These are phyloP conservation scores for Eucera pruinosa DNA, from an alignment of 2,888 invertebrate species.

Conservation along the genomic window DNA sequence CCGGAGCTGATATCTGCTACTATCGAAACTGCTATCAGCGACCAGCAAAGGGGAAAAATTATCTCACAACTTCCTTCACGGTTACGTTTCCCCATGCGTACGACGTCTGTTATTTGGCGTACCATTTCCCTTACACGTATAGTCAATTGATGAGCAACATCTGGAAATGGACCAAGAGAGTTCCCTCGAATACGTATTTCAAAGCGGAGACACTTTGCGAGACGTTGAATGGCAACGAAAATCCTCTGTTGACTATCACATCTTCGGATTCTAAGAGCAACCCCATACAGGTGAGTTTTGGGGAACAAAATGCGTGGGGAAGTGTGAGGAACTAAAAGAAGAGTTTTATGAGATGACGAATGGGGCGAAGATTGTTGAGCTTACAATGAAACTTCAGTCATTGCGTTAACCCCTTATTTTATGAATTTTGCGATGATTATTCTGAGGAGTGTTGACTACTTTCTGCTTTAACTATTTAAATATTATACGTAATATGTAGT, in stretches of 20 bases:
- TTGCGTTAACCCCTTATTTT: too few relatives aligned
- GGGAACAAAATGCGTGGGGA: slow-evolving; percentile 83
- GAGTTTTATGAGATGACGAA: not conserved
- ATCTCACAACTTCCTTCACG: slow-evolving; percentile 92
- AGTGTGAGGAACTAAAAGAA: slow-evolving; percentile 46
- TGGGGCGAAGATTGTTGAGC: too few relatives aligned
- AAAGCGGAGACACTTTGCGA: slow-evolving; percentile 89
- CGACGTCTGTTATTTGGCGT: slow-evolving; percentile 94
- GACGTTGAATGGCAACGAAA: slow-evolving; percentile 90
- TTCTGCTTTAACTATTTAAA: too few relatives aligned
- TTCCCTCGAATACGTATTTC: slow-evolving; percentile 86
- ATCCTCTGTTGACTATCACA: slow-evolving; percentile 91
- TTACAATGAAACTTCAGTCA: too few relatives aligned
- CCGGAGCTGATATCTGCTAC: slow-evolving; percentile 92
- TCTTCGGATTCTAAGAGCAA: slow-evolving; percentile 86
- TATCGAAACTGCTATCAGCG: slow-evolving; percentile 91
- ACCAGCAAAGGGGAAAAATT: slow-evolving; percentile 86
- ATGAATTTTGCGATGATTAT: too few relatives aligned
- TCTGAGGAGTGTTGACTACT: too few relatives aligned
- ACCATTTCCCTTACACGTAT: slow-evolving; percentile 95
- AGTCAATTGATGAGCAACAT: slow-evolving; percentile 91
- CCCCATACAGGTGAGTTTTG: slow-evolving; percentile 85
- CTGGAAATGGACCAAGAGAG: slow-evolving; percentile 87
- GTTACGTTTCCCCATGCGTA: slow-evolving; percentile 90
- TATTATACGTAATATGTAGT: too few relatives aligned